Evolutionary conservation across 2,113 vertebrate species (phyloP).

Genomic region (Platysteira castanea): DNA sequence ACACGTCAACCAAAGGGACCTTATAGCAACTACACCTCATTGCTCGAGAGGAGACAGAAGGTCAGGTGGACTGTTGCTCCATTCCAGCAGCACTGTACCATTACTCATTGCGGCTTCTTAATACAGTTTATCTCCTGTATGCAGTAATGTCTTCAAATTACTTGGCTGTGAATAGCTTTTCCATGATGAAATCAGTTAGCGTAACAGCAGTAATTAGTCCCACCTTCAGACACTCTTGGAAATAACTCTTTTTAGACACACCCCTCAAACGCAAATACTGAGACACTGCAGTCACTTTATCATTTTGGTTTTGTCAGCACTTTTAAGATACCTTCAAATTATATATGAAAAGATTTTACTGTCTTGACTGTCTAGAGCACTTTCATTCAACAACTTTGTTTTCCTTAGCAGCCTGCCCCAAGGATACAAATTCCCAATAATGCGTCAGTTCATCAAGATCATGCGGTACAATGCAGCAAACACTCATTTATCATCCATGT

Average conservation of each 20-base stretch:
- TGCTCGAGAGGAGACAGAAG: not conserved
- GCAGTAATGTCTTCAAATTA: not conserved
- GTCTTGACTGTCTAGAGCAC: not conserved
- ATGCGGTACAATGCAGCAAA: not conserved
- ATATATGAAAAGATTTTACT: not conserved
- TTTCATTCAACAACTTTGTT: constrained; percentile 10
- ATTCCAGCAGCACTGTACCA: not conserved
- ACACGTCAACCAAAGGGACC: not conserved
- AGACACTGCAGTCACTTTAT: not conserved
- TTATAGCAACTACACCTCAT: not conserved
- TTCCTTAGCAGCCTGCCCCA: not conserved
- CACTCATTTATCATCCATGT: constrained; percentile 24
- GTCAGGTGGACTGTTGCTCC: not conserved
- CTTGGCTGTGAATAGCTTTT: constrained; percentile 29
- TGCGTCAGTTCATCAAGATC: constrained; percentile 10
- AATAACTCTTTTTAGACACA: not conserved
- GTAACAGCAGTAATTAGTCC: constrained; percentile 1
- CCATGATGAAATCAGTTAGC: constrained; percentile 15
- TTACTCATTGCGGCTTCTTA: constrained; percentile 8
- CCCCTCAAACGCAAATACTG: not conserved
- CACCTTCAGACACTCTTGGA: constrained; percentile 1
- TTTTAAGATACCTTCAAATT: constrained; percentile 4
- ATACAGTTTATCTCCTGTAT: not conserved
- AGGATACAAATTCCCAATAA: constrained; percentile 20
- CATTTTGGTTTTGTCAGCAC: constrained; percentile 1